Base-by-base conservation (phyloP, 2,888 invertebrate genomes). In the Oxytorus armatus region DNA sequence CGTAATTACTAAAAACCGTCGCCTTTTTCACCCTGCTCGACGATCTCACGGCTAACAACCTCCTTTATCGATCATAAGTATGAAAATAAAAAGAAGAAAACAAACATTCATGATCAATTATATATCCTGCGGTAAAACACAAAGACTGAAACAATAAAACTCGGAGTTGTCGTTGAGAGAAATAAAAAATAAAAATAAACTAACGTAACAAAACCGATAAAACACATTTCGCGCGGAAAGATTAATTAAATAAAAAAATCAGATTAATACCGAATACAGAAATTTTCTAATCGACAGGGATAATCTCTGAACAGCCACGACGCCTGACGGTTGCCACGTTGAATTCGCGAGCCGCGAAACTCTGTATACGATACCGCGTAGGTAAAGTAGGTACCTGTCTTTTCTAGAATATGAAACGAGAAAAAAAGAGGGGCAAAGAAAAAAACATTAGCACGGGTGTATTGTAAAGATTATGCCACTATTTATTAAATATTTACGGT, bases 381-480 rank as follows among this genome's bases (percentile, higher is more conserved):
- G 90, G 91, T 91, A 91, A 90, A 90, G 90, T 91, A 92, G 91
- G 90, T 90, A 92, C 91, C 91, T 92, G 90, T 90, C 88, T 88
- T 87, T 84, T 85, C 86, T 85, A 88, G 87, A 87, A 84, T 88
- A 88, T 88, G 84, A 84, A 49, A 33, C 33, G 18, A 51, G 63
- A 57, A 59, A 74, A 39, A 68, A 73, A 59, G 77, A 65, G 14
- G 42, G 29, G 65, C n/a, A 63, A 44, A 47, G 55, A 44, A 68
- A 69, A 18, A 51, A 66, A 44, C 44, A 61, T 39, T 87, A 87
- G 88, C 61, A 68, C 88, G 86, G 86, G 86, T 86, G 84, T 86
- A 75, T 79, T 76, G 66, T 73, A 44, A 75, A 79, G 70, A 69
- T 87, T 87, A 86, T 88, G 87, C 85, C 85, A 88, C 87, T 90